Evolutionary conservation across 2,888 invertebrate genomes (phyloP).

Genomic region (Diaprepes abbreviatus): DNA sequence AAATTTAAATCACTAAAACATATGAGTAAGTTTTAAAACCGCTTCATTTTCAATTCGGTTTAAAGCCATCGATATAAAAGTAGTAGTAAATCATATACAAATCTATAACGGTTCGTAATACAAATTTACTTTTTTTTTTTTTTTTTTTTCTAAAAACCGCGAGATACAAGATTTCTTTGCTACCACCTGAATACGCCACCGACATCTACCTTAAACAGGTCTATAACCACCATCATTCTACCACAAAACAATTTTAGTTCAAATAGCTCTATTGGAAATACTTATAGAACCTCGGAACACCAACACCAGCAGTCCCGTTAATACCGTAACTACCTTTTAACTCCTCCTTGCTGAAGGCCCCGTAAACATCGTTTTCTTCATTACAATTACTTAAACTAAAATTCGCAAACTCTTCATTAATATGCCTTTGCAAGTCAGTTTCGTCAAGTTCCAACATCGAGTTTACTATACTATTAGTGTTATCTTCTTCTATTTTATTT

Average conservation of each 20-base stretch:
- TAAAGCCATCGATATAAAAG: no score
- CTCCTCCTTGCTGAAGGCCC: conserved; percentile 61
- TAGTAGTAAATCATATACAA: no score
- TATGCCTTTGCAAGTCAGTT: conserved; percentile 60
- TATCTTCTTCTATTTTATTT: conserved; percentile 15
- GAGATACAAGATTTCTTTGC: no score
- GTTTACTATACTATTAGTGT: conserved; percentile 35
- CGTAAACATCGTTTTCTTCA: conserved; percentile 58
- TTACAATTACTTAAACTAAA: conserved; percentile 57
- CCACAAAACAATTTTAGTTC: conserved; percentile 16
- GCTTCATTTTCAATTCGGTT: no score
- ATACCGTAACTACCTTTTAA: conserved; percentile 58
- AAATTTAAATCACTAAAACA: no score
- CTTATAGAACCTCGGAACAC: conserved; percentile 69
- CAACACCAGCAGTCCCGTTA: conserved; percentile 63
- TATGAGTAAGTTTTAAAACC: no score
- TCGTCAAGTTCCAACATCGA: conserved; percentile 49
- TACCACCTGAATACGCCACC: no score
- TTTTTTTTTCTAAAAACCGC: no score
- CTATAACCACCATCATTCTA: not conserved
- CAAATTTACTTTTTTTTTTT: no score
- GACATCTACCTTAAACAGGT: no score
- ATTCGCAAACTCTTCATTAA: conserved; percentile 63
- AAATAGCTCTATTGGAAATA: conserved; percentile 69
- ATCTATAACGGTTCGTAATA: no score